Evolutionary conservation across 2,888 invertebrate genomes (phyloP).

Genomic region (Protonemura montana): DNA sequence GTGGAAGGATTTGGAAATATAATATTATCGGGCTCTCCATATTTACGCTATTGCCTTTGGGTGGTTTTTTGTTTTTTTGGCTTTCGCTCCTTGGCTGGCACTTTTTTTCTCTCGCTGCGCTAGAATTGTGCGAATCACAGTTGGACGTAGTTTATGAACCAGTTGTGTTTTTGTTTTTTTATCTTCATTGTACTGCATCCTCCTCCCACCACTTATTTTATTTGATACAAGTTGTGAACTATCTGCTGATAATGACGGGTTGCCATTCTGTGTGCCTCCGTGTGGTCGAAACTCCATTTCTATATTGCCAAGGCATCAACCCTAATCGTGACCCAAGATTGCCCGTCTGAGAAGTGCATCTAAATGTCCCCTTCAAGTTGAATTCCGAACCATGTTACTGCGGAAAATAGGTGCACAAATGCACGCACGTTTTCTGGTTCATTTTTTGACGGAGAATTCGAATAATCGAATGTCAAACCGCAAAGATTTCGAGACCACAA

Average conservation of each 20-base stretch:
- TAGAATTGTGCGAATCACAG: not conserved
- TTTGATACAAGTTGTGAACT: not conserved
- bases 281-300: too few species aligned
- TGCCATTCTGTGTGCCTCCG: not conserved
- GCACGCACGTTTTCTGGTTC: too few species aligned
- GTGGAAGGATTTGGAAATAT: not conserved
- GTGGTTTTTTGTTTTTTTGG: not conserved
- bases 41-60: not conserved
- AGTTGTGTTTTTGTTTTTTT: not conserved
- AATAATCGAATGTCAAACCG: too few species aligned
- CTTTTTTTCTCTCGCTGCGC: not conserved
- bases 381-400: too few species aligned
- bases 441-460: too few species aligned
- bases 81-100: not conserved
- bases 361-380: too few species aligned
- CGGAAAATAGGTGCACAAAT: too few species aligned
- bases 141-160: not conserved
- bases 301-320: too few species aligned
- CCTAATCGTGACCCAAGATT: too few species aligned
- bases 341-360: too few species aligned
- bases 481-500: too few species aligned
- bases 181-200: not conserved
- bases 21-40: not conserved
- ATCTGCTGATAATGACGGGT: not conserved
- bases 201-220: too few species aligned